phyloP scores from a whole-genome alignment of 2,888 invertebrate genomes.

The Cepaea hortensis region DNA sequence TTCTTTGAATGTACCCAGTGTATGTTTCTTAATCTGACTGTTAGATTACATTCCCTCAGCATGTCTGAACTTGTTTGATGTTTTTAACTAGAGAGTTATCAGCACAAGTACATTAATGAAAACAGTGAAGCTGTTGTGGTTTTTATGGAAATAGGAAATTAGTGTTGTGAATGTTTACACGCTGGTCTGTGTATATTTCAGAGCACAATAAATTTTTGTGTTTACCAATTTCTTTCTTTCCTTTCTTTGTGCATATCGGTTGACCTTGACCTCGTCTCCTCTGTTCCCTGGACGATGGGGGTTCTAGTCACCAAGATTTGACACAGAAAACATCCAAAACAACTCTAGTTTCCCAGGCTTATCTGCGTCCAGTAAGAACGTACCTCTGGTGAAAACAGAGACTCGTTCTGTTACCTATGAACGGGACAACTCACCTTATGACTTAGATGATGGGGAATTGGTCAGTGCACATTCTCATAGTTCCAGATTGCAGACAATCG shows the following conservation, averaged over 20 bases:
- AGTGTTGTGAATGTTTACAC: neutral
- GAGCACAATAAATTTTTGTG: neutral
- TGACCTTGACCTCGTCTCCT: slow-evolving; percentile 19
- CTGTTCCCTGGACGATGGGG: slow-evolving; percentile 19
- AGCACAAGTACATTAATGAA: too few species aligned
- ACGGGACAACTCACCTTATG: slow-evolving; percentile 80
- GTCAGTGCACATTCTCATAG: slow-evolving; percentile 97
- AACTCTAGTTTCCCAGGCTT: slow-evolving; percentile 76
- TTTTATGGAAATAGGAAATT: too few species aligned
- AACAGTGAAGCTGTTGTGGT: neutral
- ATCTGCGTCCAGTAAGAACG: slow-evolving; percentile 80
- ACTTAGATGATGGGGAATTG: slow-evolving; percentile 78
- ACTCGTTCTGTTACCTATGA: slow-evolving; percentile 81
- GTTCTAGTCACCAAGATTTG: slow-evolving; percentile 81
- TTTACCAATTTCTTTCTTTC: neutral
- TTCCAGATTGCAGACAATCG: slow-evolving; percentile 97
- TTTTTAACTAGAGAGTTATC: too few species aligned
- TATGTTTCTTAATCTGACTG: too few species aligned
- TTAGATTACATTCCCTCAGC: too few species aligned
- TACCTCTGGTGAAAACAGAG: slow-evolving; percentile 84
- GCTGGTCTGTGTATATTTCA: neutral
- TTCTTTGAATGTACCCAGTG: too few species aligned
- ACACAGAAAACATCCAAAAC: slow-evolving; percentile 83
- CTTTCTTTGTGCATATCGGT: slow-evolving; percentile 8
- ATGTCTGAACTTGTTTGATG: too few species aligned